These are phyloP conservation scores for Lissocephala sabroskyi DNA, from an alignment of 2,888 invertebrate species.

Conservation along the genomic window DNA sequence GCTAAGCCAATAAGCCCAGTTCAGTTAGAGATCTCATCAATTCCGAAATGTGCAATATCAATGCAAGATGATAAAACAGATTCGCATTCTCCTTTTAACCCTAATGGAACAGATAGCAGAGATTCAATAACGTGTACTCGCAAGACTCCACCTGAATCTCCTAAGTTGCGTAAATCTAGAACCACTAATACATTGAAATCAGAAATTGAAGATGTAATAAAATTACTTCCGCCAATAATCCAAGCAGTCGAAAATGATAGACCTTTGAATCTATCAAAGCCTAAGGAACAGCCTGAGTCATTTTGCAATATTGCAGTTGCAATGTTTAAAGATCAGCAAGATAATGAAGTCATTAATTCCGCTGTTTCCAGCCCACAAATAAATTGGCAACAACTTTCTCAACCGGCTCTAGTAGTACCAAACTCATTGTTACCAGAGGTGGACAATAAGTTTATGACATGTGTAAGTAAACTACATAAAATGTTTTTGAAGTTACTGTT, in stretches of 20 bases:
- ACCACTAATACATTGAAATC: no score
- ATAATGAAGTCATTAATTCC: neutral
- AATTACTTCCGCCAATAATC: no score
- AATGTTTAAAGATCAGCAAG: conserved; percentile 20
- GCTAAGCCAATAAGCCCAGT: conserved; percentile 1
- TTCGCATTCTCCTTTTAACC: neutral
- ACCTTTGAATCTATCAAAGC: conserved; percentile 91
- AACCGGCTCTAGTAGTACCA: conserved; percentile 63
- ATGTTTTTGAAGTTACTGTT: no score
- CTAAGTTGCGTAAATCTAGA: conserved; percentile 13
- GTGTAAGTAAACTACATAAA: conserved; percentile 24
- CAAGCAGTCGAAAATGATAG: conserved; percentile 87
- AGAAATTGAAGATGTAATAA: no score
- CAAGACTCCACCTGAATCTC: conserved; percentile 49
- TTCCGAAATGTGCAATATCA: no score
- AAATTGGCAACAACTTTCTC: conserved; percentile 34
- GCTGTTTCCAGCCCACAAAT: conserved; percentile 37
- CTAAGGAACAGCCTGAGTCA: conserved; percentile 78
- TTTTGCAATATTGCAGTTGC: conserved; percentile 64
- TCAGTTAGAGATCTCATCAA: neutral
- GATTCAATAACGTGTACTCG: conserved; percentile 33
- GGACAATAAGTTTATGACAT: conserved; percentile 70
- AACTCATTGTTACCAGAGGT: conserved; percentile 76
- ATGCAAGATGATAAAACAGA: no score
- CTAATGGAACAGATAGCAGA: no score